phyloP scores from a whole-genome alignment of 2,797 vertebrate species.

The Tiaroga cobitis region DNA sequence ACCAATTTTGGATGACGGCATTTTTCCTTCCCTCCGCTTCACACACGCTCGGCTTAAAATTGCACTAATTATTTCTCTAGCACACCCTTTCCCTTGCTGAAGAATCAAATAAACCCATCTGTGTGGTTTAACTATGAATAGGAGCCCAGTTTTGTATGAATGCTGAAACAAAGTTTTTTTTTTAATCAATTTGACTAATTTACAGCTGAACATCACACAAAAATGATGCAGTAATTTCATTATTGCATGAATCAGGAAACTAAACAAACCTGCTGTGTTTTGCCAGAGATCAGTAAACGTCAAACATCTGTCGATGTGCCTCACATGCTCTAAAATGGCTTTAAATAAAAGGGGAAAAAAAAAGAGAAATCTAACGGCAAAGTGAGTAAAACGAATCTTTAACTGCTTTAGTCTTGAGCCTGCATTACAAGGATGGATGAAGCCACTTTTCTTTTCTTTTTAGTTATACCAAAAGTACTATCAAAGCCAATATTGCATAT shows the following conservation, averaged over 20 bases:
- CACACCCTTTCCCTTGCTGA: background rate
- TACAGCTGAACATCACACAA: background rate
- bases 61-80: background rate
- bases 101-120: slow-evolving; percentile 27
- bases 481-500: background rate
- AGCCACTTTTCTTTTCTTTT: background rate
- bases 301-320: slow-evolving; percentile 10
- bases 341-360: background rate
- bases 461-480: background rate
- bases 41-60: background rate
- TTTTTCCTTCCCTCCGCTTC: slow-evolving; percentile 1
- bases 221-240: slow-evolving; percentile 5
- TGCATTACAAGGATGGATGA: background rate
- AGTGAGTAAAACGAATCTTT: background rate
- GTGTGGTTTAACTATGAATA: background rate
- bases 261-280: slow-evolving; percentile 10
- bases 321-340: background rate
- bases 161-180: background rate
- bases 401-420: background rate
- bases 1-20: slow-evolving; percentile 1
- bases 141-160: slow-evolving; percentile 20
- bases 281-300: background rate
- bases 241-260: slow-evolving; percentile 11
- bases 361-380: background rate
- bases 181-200: background rate